These are phyloP conservation scores for Mustela erminea DNA, from an alignment of 2,797 vertebrate genomes.

Conservation along the genomic window DNA sequence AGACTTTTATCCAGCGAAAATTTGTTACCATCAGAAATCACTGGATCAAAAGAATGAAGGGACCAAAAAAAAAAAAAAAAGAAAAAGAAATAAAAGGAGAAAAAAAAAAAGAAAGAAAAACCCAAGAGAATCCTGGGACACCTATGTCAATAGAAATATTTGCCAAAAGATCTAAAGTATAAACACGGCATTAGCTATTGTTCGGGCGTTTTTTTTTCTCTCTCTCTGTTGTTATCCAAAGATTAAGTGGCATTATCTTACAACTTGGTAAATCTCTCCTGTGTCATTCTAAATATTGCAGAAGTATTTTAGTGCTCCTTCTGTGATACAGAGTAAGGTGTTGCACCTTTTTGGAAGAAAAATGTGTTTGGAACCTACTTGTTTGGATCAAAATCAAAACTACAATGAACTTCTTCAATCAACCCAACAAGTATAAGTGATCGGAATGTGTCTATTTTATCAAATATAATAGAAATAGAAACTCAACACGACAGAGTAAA, in stretches of 20 bases:
- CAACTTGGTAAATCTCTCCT: not conserved
- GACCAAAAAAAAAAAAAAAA: too few species aligned
- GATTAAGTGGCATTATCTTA: conserved; percentile 34
- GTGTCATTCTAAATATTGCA: not conserved
- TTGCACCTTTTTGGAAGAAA: conserved; percentile 4
- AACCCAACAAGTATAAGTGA: not conserved
- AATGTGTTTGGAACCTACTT: not conserved
- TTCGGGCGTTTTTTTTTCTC: not conserved
- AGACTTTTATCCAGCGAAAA: conserved; percentile 26
- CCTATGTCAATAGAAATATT: not conserved
- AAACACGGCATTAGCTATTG: not conserved
- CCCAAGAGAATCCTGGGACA: not conserved
- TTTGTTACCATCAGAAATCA: not conserved
- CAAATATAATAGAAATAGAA: conserved; percentile 46
- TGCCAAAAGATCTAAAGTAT: not conserved
- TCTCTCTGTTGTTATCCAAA: not conserved
- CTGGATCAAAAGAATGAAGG: conserved; percentile 38
- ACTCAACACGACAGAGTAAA: not conserved
- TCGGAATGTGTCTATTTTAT: conserved; percentile 4
- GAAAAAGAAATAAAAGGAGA: not conserved
- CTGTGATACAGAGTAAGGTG: not conserved
- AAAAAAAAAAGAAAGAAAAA: not conserved
- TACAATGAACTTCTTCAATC: not conserved
- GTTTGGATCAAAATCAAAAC: conserved; percentile 35
- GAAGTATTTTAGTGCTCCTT: conserved; percentile 16